A percentile compares a stretch with the other conserved stretches of the same genome.
phyloP scores from a whole-genome alignment of 2,888 invertebrate species.

The Lasioglossum marginatum region DNA sequence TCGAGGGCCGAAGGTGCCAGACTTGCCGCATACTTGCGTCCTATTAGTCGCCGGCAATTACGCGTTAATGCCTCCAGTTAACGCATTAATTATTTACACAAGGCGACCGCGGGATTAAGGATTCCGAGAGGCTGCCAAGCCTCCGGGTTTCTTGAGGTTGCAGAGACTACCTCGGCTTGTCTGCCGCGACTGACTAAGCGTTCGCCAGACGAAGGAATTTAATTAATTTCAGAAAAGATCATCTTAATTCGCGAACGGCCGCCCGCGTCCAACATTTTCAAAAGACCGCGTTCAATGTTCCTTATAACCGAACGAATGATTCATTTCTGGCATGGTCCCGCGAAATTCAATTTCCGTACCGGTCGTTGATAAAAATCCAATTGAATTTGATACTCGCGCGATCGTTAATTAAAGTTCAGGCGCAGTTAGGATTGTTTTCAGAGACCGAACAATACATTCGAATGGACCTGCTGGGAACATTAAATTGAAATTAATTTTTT shows the following conservation, averaged over 20 bases:
- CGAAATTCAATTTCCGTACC: background rate
- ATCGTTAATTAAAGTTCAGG: background rate
- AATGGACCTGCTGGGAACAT: background rate
- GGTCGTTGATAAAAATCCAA: background rate
- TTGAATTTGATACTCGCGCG: background rate
- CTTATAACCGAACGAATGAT: background rate
- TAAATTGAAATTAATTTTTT: background rate
- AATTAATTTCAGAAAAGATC: constrained; percentile 8
- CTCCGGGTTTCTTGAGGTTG: constrained; percentile 2
- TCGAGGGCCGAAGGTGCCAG: constrained; percentile 8
- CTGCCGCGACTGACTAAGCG: constrained; percentile 7
- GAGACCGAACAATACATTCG: fast-evolving
- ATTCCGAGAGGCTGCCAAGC: background rate
- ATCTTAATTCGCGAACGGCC: background rate
- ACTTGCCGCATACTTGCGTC: constrained; percentile 17
- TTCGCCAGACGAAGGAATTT: constrained; percentile 7
- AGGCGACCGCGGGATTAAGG: constrained; percentile 33
- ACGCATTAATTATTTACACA: constrained; percentile 69
- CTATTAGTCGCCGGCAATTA: constrained; percentile 59
- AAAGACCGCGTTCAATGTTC: background rate
- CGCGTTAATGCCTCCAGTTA: constrained; percentile 66
- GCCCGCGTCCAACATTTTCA: background rate
- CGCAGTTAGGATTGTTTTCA: background rate
- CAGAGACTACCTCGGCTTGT: background rate
- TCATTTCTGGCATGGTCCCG: background rate